Conservation (phyloP, 2,113 vertebrate species). For the Oryzias javanicus region DNA sequence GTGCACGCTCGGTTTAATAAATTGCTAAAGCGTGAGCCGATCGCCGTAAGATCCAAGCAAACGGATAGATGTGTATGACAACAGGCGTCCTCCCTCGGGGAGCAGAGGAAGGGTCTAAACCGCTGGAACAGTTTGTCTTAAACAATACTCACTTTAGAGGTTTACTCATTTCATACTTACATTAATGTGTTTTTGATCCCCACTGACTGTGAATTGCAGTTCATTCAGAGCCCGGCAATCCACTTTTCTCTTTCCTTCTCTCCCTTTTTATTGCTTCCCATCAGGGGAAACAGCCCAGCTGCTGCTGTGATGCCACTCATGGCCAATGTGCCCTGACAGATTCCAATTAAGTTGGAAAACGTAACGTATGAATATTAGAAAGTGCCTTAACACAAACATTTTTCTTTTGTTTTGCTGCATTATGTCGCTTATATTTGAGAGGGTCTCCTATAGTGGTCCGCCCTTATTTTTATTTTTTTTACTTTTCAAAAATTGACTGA, state of each 20-base stretch:
- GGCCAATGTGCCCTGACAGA: conserved; percentile 70
- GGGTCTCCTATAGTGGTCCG: conserved; percentile 44
- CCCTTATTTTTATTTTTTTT: conserved; percentile 54
- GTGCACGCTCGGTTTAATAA: not conserved
- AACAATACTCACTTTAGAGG: conserved; percentile 53
- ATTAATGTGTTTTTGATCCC: conserved; percentile 70
- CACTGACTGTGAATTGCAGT: conserved; percentile 70
- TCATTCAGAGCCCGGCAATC: conserved; percentile 53
- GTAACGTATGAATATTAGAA: conserved; percentile 74
- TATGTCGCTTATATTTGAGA: conserved; percentile 60
- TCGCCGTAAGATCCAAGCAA: conserved; percentile 14
- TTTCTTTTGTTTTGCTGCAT: conserved; percentile 68
- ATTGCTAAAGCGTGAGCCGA: not conserved
- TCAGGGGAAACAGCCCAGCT: conserved; percentile 61
- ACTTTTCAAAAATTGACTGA: conserved; percentile 20
- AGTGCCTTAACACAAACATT: conserved; percentile 71
- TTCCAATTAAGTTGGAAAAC: conserved; percentile 76
- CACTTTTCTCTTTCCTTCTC: conserved; percentile 26
- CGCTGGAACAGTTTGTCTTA: conserved; percentile 45
- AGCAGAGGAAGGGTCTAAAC: conserved; percentile 32
- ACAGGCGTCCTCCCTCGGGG: conserved; percentile 17
- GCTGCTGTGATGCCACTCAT: conserved; percentile 66
- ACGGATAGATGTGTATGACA: conserved; percentile 26
- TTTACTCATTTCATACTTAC: conserved; percentile 57
- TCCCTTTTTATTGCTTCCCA: conserved; percentile 70